A percentile compares a stretch with the other conserved stretches of the same genome.
phyloP scores from a whole-genome alignment of 2,888 invertebrate genomes.

The Ernsta delagoae region DNA sequence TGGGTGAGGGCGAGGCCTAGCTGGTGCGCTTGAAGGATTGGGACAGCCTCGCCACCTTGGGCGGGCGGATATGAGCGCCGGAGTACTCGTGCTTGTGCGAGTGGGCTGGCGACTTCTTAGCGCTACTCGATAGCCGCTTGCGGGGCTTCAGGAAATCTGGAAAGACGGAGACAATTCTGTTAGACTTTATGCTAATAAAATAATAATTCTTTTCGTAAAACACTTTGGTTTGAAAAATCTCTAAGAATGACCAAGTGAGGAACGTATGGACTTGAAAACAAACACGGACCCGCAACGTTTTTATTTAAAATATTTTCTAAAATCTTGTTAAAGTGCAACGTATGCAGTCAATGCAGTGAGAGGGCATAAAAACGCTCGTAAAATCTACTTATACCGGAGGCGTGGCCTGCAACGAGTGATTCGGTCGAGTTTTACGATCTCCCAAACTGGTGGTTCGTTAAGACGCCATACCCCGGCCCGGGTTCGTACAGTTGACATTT shows the following conservation, averaged over 20 bases:
- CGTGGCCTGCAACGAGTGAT: conserved; percentile 54
- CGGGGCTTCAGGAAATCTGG: conserved; percentile 88
- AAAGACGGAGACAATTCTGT: conserved; percentile 56
- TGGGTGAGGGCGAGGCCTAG: conserved; percentile 61
- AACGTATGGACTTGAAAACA: conserved; percentile 18
- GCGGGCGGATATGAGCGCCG: conserved; percentile 78
- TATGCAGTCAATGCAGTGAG: conserved; percentile 49
- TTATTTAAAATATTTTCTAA: conserved; percentile 29
- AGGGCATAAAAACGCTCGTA: conserved; percentile 60
- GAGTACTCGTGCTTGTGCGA: conserved; percentile 76
- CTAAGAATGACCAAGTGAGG: background rate
- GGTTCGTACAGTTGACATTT: conserved; percentile 60
- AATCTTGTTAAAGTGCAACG: conserved; percentile 47
- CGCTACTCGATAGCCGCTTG: conserved; percentile 82
- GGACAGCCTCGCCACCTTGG: conserved; percentile 75
- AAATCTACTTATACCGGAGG: conserved; percentile 53
- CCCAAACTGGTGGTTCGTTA: conserved; percentile 66
- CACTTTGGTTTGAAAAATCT: background rate
- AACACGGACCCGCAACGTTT: conserved; percentile 3
- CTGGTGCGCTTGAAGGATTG: conserved; percentile 75
- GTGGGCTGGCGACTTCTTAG: conserved; percentile 79
- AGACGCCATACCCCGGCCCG: conserved; percentile 45
- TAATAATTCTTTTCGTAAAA: too few species aligned
- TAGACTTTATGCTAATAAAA: background rate
- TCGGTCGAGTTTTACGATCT: conserved; percentile 63